A percentile compares a stretch with the other conserved stretches of the same genome.
Evolutionary conservation across 2,888 invertebrate genomes (phyloP).

Genomic region (Epiperipatus broadwayi): DNA sequence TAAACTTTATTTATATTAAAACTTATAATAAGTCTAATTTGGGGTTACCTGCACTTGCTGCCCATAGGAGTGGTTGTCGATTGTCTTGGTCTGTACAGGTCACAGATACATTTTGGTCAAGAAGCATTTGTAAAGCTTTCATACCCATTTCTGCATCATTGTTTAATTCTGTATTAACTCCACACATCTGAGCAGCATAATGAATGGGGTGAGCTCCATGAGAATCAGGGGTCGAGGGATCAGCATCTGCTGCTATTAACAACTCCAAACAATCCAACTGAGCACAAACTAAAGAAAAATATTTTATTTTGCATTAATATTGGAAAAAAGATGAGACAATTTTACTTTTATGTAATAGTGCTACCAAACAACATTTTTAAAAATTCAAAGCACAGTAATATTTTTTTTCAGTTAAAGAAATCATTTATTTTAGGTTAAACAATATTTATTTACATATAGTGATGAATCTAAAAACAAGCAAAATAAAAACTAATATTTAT

Average conservation of each 20-base stretch:
- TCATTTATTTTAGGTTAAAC: too few relatives aligned
- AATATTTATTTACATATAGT: too few relatives aligned
- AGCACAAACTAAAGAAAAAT: slow-evolving; percentile 52
- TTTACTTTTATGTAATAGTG: too few relatives aligned
- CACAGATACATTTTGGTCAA: slow-evolving; percentile 49
- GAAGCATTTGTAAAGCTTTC: slow-evolving; percentile 55
- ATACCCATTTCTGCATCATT: slow-evolving; percentile 40
- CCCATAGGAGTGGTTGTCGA: slow-evolving; percentile 86
- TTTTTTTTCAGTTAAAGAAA: too few relatives aligned
- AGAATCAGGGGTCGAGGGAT: slow-evolving; percentile 68
- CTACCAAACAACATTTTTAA: too few relatives aligned
- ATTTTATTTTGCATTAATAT: slow-evolving; percentile 15
- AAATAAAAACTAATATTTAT: too few relatives aligned
- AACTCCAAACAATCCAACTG: slow-evolving; percentile 70
- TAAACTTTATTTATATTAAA: too few relatives aligned
- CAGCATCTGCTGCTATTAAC: slow-evolving; percentile 60
- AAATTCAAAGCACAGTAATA: too few relatives aligned
- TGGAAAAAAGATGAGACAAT: too few relatives aligned
- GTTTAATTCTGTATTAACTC: slow-evolving; percentile 48
- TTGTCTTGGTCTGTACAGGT: slow-evolving; percentile 78
- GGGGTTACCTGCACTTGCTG: slow-evolving; percentile 76
- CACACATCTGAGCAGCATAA: slow-evolving; percentile 93
- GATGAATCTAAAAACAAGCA: too few relatives aligned
- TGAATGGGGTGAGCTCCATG: slow-evolving; percentile 89
- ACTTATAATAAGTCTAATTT: slow-evolving; percentile 1